Evolutionary conservation across 2,797 vertebrate species (phyloP).

Genomic region (Orientallactaga sibirica): DNA sequence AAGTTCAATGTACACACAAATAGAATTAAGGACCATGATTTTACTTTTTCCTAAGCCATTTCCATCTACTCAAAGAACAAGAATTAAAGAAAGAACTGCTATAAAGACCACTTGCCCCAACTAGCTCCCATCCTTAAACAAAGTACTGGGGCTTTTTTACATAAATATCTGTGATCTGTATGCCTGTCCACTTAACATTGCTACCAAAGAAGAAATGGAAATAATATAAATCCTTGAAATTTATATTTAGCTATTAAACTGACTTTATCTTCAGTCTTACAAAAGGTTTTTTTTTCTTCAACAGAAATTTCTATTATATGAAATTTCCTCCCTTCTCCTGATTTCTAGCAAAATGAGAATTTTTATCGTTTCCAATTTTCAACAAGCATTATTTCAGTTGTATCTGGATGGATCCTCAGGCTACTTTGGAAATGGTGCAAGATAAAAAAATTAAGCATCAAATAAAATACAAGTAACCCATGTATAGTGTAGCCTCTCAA

Average conservation of each 20-base stretch:
- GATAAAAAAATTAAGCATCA: conserved; percentile 50
- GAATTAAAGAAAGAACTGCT: conserved; percentile 75
- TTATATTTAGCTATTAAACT: background rate
- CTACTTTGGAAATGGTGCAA: conserved; percentile 10
- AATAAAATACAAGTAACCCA: conserved; percentile 18
- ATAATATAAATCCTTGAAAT: conserved; percentile 39
- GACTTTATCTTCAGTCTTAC: background rate
- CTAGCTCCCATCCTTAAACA: conserved; percentile 58
- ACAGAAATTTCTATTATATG: conserved; percentile 32
- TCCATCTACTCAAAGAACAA: conserved; percentile 57
- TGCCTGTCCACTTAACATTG: background rate
- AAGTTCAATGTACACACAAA: conserved; percentile 3
- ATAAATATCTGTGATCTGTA: background rate
- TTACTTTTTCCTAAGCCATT: background rate
- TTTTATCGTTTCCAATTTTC: conserved; percentile 57
- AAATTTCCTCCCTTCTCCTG: conserved; percentile 25
- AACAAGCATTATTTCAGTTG: conserved; percentile 23
- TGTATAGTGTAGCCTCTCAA: background rate
- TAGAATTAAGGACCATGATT: background rate
- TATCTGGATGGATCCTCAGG: conserved; percentile 58
- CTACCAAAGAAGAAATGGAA: conserved; percentile 24
- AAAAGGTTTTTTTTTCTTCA: background rate
- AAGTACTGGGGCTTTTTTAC: conserved; percentile 70
- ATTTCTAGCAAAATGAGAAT: conserved; percentile 39
- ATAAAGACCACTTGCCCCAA: conserved; percentile 71